These are phyloP conservation scores for Daubentonia madagascariensis DNA, from an alignment of 2,113 vertebrate genomes.

Conservation along the genomic window DNA sequence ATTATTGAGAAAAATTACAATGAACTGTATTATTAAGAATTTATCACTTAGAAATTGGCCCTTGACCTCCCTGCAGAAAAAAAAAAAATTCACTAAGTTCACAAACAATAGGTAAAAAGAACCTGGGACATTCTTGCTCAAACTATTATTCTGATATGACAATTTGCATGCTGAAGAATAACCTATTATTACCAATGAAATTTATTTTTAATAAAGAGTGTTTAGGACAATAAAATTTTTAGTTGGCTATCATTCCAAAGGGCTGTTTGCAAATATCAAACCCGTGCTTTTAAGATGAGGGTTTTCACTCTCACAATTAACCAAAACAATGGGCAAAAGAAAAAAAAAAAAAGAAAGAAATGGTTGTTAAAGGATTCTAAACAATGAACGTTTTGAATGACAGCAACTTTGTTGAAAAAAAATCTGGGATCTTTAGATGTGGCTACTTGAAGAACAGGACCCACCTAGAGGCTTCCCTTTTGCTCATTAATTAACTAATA, in stretches of 20 bases:
- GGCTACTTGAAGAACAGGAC: background rate
- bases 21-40: background rate
- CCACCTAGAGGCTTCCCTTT: background rate
- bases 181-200: background rate
- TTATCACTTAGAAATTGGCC: background rate
- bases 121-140: background rate
- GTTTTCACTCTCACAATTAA: background rate
- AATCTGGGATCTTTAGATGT: background rate
- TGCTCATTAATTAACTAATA: background rate
- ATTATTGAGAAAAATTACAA: background rate
- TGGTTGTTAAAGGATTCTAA: background rate
- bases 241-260: background rate
- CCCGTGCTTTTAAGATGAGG: background rate
- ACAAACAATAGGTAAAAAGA: background rate
- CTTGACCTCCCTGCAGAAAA: background rate
- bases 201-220: background rate
- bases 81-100: too few relatives aligned
- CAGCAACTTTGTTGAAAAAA: background rate
- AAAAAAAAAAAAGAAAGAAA: background rate
- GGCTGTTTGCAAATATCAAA: background rate
- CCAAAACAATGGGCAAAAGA: background rate
- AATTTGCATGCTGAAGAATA: background rate
- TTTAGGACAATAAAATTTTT: background rate
- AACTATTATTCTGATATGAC: background rate
- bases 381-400: background rate